Evolutionary conservation across 2,113 vertebrate genomes (phyloP).

Genomic region (Microcebus lehilahytsara): DNA sequence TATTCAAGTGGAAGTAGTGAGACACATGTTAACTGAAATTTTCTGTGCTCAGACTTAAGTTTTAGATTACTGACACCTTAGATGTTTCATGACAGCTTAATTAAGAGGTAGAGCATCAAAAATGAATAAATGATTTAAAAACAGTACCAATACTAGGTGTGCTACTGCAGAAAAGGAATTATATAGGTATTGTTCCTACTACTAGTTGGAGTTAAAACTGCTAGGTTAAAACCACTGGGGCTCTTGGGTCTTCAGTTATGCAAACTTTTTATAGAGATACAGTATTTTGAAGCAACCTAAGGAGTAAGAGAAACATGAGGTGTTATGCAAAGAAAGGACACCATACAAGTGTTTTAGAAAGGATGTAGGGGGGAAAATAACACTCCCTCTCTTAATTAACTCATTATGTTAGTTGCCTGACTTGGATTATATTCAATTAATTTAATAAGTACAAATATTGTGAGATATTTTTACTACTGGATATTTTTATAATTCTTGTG

Average conservation of each 20-base stretch:
- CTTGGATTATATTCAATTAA: slow-evolving; percentile 51
- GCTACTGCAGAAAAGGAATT: neutral
- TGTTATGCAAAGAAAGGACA: neutral
- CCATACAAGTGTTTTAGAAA: neutral
- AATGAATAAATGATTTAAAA: neutral
- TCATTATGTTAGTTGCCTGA: slow-evolving; percentile 31
- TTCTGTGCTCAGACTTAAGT: neutral
- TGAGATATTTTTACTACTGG: neutral
- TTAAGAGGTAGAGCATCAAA: neutral
- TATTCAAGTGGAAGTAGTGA: neutral
- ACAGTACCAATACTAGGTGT: neutral
- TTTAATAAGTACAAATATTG: slow-evolving; percentile 37
- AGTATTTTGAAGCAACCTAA: slow-evolving; percentile 6
- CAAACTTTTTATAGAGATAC: neutral
- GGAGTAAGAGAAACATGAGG: neutral
- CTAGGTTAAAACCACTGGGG: neutral
- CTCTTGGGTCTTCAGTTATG: neutral
- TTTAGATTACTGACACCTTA: neutral
- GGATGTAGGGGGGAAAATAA: slow-evolving; percentile 28
- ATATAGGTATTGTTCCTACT: fast-evolving
- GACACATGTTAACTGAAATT: neutral
- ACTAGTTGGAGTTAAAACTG: neutral
- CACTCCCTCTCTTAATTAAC: slow-evolving; percentile 31
- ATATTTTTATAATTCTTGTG: neutral
- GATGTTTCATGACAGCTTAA: neutral